These are phyloP conservation scores for Panzeria rudis DNA, from an alignment of 2,888 invertebrate genomes.

Conservation along the genomic window DNA sequence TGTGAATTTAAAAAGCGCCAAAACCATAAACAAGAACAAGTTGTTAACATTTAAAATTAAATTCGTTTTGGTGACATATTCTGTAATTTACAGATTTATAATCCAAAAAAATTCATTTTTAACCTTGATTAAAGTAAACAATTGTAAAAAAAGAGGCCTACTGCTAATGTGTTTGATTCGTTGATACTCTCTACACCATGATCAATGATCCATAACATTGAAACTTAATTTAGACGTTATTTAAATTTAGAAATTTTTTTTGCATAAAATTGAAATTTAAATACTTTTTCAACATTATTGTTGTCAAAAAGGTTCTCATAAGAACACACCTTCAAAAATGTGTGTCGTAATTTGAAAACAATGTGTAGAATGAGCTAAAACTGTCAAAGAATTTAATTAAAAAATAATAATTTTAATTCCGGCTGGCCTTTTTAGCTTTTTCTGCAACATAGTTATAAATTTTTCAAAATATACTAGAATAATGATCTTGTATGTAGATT, in stretches of 20 bases:
- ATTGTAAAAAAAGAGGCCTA: background rate
- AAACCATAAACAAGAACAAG: conserved; percentile 47
- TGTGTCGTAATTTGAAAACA: background rate
- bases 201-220: conserved; percentile 65
- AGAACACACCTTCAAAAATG: conserved; percentile 52
- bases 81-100: conserved; percentile 24
- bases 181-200: conserved; percentile 4
- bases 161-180: background rate
- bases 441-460: too few relatives aligned
- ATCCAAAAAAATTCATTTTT: conserved; percentile 17
- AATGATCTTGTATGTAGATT: too few relatives aligned
- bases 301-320: conserved; percentile 55
- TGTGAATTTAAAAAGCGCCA: background rate
- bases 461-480: too few relatives aligned
- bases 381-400: background rate
- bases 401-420: background rate
- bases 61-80: conserved; percentile 5
- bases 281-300: background rate
- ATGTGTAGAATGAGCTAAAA: background rate
- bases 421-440: background rate
- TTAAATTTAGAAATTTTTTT: background rate
- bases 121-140: conserved; percentile 47
- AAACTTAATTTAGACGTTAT: conserved; percentile 39
- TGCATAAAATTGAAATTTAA: background rate
- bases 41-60: conserved; percentile 43